These are phyloP conservation scores for Argyrosomus regius DNA, from an alignment of 2,797 vertebrate species.

Conservation along the genomic window DNA sequence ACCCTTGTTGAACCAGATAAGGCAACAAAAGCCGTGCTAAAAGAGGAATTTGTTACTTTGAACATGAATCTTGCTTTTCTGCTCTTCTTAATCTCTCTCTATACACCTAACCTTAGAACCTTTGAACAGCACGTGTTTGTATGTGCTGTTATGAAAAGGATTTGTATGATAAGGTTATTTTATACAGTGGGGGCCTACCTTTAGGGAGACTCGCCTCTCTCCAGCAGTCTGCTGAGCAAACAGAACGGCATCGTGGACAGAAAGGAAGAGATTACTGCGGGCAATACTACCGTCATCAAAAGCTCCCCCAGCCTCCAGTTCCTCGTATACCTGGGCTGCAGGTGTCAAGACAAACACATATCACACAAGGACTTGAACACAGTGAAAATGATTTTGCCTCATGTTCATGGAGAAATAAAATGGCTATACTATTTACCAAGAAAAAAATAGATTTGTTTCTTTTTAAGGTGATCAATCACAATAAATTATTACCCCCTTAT, in stretches of 20 bases:
- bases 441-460: not conserved
- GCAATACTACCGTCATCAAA: constrained; percentile 90
- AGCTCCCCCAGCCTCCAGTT: constrained; percentile 90
- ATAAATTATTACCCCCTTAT: constrained; percentile 21
- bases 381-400: not conserved
- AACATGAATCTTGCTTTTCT: constrained; percentile 19
- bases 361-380: constrained; percentile 15
- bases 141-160: constrained; percentile 41
- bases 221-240: constrained; percentile 84
- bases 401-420: not conserved
- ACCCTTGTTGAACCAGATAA: constrained; percentile 57
- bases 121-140: constrained; percentile 43
- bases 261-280: constrained; percentile 88
- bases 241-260: constrained; percentile 91
- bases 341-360: constrained; percentile 17
- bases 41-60: constrained; percentile 40
- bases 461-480: not conserved
- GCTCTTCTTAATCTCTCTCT: constrained; percentile 31
- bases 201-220: constrained; percentile 27
- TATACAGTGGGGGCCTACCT: constrained; percentile 58
- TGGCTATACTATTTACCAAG: not conserved
- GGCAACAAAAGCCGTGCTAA: constrained; percentile 38
- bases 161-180: constrained; percentile 45
- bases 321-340: constrained; percentile 93
- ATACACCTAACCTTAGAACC: constrained; percentile 14